Conservation (phyloP, 1,140 invertebrate genomes). For the Oscheius sp. region DNA sequence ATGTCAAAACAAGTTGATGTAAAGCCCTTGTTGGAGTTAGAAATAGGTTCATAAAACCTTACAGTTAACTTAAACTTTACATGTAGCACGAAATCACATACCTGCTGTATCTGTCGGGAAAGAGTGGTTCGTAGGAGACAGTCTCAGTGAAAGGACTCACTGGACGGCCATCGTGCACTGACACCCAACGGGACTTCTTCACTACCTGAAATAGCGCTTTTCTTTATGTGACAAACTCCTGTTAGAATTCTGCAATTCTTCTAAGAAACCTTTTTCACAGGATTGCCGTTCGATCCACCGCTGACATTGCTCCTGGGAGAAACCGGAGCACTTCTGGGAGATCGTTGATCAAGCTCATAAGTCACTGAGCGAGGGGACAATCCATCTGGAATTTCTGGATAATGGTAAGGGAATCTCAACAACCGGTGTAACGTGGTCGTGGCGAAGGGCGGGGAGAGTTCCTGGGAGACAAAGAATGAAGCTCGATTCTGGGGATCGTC, state of each 20-base stretch:
- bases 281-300: neutral
- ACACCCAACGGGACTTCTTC: conserved; percentile 54
- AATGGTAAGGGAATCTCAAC: too few relatives aligned
- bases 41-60: too few relatives aligned
- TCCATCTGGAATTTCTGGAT: neutral
- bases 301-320: conserved; percentile 12
- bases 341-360: neutral
- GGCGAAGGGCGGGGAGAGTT: conserved; percentile 16
- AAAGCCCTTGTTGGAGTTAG: too few relatives aligned
- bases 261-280: conserved; percentile 1
- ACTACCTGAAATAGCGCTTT: conserved; percentile 26
- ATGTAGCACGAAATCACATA: too few relatives aligned
- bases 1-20: too few relatives aligned
- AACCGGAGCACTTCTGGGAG: neutral
- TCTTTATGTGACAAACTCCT: neutral
- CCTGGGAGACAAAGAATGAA: conserved; percentile 16
- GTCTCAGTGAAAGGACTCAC: conserved; percentile 52
- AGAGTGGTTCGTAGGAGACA: conserved; percentile 42
- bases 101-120: conserved; percentile 29
- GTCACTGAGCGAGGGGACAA: conserved; percentile 18
- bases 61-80: too few relatives aligned
- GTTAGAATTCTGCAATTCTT: too few relatives aligned
- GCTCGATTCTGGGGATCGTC: conserved; percentile 28
- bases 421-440: conserved; percentile 1
- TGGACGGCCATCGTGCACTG: conserved; percentile 59